Conservation (phyloP, 2,797 vertebrate genomes). For the Bovichtus variegatus region DNA sequence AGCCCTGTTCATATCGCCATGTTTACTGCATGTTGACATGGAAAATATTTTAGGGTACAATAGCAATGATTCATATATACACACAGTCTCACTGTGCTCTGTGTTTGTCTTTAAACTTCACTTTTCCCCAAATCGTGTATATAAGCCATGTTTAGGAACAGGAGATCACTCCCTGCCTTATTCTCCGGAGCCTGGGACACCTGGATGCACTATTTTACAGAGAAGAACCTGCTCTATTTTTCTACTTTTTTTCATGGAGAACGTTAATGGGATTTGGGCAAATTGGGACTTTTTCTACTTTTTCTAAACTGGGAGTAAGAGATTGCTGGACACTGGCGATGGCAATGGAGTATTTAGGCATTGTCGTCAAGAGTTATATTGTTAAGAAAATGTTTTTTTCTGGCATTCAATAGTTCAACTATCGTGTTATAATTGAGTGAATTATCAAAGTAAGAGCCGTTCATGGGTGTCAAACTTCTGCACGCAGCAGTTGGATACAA, state of each 20-base stretch:
- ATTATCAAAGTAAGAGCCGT: conserved; percentile 2
- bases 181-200: conserved; percentile 50
- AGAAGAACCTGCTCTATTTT: conserved; percentile 36
- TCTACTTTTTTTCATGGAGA: not conserved
- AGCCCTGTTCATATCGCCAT: conserved; percentile 75
- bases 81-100: conserved; percentile 71
- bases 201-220: conserved; percentile 24
- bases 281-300: conserved; percentile 16
- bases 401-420: not conserved
- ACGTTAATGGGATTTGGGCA: conserved; percentile 20
- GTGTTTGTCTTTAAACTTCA: conserved; percentile 86
- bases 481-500: not conserved
- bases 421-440: not conserved
- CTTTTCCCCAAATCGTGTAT: conserved; percentile 85
- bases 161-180: conserved; percentile 54
- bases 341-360: not conserved
- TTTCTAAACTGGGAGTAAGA: conserved; percentile 12
- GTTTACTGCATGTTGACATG: conserved; percentile 85
- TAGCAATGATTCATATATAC: conserved; percentile 86
- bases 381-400: not conserved
- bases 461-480: not conserved
- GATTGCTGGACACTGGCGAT: not conserved
- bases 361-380: not conserved
- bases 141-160: conserved; percentile 77
- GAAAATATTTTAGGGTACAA: conserved; percentile 87